phyloP scores from a whole-genome alignment of 1,140 invertebrate species.

The Pseudomyrmex dendroicus region DNA sequence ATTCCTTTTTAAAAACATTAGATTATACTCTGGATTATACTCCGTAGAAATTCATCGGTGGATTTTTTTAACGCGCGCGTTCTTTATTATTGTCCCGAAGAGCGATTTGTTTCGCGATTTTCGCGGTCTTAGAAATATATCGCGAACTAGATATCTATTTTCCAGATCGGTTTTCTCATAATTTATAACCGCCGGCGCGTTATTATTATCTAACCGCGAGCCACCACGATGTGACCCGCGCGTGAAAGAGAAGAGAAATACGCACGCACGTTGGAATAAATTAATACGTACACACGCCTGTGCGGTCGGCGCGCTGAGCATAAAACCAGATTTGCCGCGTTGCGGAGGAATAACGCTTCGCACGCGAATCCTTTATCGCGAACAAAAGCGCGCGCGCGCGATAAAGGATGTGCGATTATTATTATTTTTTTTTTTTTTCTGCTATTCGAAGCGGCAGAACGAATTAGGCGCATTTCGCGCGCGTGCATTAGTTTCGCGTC shows the following conservation, averaged over 20 bases:
- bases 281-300: constrained; percentile 13
- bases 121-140: neutral
- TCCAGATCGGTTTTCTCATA: neutral
- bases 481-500: neutral
- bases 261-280: neutral
- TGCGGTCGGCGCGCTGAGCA: constrained; percentile 11
- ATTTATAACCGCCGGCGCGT: constrained; percentile 26
- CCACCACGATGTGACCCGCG: neutral
- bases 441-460: neutral
- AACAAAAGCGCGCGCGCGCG: neutral
- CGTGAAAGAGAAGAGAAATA: constrained; percentile 3
- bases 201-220: constrained; percentile 39
- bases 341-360: neutral
- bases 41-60: too few species aligned
- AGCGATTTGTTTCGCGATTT: neutral
- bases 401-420: neutral
- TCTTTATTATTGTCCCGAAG: too few species aligned
- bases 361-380: constrained; percentile 1
- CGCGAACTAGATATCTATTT: neutral
- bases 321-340: constrained; percentile 42
- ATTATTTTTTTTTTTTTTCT: neutral
- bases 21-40: too few species aligned
- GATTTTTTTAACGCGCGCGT: too few species aligned
- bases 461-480: constrained; percentile 22
- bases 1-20: too few species aligned